Base-by-base conservation (phyloP, 2,888 invertebrate genomes). In the Lissonota sp. region DNA sequence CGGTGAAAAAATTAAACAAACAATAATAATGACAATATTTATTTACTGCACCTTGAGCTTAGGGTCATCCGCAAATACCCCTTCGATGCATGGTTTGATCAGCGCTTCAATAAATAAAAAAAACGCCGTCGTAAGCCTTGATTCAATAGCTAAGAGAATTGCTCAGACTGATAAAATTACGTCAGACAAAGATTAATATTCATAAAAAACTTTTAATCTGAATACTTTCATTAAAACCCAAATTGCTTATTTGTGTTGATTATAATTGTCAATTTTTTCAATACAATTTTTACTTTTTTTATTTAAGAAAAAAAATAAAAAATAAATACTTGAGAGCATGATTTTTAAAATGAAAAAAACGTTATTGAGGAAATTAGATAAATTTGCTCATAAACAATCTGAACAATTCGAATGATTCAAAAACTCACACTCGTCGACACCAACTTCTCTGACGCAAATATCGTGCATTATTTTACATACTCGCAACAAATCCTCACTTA, bases 371-470 rank as follows among this genome's bases (percentile, higher is more conserved):
- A n/a, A 26, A 26, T 26, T 26, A 26, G 26, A 26, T 26, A 26
- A 3, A 26, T 26, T 26, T 26, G 26, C 1, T 26, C 26, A 26
- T 26, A 26, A 26, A 26, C 1, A 26, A 26, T 26, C 26, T 26
- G 1, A 26, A 26, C 1, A 26, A 26, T 26, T 26, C 3, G 26
- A 26, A 26, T 26, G 44, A 44, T 8, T 14, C 26, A 26, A 44
- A 49, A 44, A 75, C 70, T 77, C 87, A 93, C 93, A 91, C 90
- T 92, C 92, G n/a, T 86, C 84, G 16, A 89, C 92, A 55, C 91
- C 92, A 4, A 88, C 88, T 89, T 93, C 92, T n/a, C 70, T 90
- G n/a, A 90, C 87, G 75, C 93, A 93, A 4, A 89, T 88, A 46
- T 88, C 86, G 82, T 93, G 93, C 14, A 93, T 84, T 87, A 90